These are phyloP conservation scores for Epistrophe grossulariae DNA, from an alignment of 2,888 invertebrate genomes.

Conservation along the genomic window DNA sequence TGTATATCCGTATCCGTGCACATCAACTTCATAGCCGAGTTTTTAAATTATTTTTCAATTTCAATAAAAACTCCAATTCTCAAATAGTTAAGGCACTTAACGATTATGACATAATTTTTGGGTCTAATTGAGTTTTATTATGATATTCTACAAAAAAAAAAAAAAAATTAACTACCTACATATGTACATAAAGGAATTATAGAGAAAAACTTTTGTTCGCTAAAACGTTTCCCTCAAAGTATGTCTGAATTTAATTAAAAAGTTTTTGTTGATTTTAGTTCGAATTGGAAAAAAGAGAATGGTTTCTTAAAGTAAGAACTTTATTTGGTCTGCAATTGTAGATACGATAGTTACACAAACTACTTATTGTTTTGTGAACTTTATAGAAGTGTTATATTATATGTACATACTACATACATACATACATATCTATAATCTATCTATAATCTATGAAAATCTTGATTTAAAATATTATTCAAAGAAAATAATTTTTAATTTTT, in stretches of 20 bases:
- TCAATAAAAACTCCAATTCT: slow-evolving; percentile 23
- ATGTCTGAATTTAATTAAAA: slow-evolving; percentile 16
- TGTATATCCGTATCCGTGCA: not conserved
- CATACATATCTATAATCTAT: too few species aligned
- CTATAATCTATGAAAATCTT: too few species aligned
- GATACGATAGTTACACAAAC: not conserved
- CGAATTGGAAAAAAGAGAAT: not conserved
- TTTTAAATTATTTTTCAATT: not conserved
- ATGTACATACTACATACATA: too few species aligned
- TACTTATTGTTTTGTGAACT: not conserved
- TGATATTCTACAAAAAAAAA: slow-evolving; percentile 29
- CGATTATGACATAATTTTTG: slow-evolving; percentile 63
- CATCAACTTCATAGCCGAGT: not conserved
- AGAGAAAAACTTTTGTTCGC: slow-evolving; percentile 9
- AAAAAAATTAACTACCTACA: not conserved
- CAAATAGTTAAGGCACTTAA: slow-evolving; percentile 49
- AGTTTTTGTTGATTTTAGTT: slow-evolving; percentile 7
- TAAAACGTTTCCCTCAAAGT: not conserved
- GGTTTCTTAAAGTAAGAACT: not conserved
- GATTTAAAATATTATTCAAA: too few species aligned
- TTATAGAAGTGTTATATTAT: not conserved
- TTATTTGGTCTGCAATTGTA: not conserved
- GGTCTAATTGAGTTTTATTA: slow-evolving; percentile 70
- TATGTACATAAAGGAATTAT: not conserved
- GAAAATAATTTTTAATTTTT: too few species aligned